Evolutionary conservation across 2,113 vertebrate genomes (phyloP).

Genomic region (Mastomys coucha): DNA sequence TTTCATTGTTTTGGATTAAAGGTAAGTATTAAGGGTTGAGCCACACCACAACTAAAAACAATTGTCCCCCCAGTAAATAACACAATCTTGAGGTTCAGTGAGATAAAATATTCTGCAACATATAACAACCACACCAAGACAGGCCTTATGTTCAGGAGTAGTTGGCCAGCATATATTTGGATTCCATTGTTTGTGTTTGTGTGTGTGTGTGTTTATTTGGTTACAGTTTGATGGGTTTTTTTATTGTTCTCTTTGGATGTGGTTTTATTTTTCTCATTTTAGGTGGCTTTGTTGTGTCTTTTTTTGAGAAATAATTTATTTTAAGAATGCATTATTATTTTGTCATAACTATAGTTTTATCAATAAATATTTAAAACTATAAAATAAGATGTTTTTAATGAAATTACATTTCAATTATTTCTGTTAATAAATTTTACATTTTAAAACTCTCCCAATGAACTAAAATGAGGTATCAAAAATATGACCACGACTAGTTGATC

Average conservation of each 20-base stretch:
- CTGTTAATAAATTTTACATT: neutral
- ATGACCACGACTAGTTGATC: neutral
- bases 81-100: too few relatives aligned
- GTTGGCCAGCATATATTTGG: neutral
- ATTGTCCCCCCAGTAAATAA: too few relatives aligned
- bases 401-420: neutral
- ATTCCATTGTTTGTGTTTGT: neutral
- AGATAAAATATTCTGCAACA: too few relatives aligned
- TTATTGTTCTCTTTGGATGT: neutral
- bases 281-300: neutral
- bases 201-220: neutral
- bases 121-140: neutral
- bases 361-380: neutral
- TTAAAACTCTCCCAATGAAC: neutral
- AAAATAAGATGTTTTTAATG: neutral
- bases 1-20: too few relatives aligned
- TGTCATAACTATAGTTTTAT: neutral
- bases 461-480: neutral
- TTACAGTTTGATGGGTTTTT: neutral
- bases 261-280: neutral
- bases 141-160: neutral
- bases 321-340: neutral
- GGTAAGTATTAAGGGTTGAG: too few relatives aligned
- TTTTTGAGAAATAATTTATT: neutral
- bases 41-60: too few relatives aligned